phyloP scores from a whole-genome alignment of 2,888 invertebrate genomes.

The Linyphia triangularis region DNA sequence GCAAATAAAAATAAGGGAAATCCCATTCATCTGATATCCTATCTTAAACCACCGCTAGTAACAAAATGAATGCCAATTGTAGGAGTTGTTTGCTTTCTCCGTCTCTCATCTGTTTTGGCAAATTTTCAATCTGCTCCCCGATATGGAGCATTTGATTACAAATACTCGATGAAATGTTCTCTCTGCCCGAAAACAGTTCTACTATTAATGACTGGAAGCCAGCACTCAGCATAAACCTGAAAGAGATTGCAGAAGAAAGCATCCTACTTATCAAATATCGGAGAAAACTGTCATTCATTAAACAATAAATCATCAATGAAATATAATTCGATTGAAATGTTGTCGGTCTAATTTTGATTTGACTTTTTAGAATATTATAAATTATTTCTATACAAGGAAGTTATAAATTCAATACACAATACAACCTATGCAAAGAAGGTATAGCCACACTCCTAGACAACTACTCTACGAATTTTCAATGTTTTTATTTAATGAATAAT shows the following conservation, averaged over 20 bases:
- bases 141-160: background rate
- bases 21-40: background rate
- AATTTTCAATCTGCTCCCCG: background rate
- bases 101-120: background rate
- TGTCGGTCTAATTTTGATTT: too few species aligned
- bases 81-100: background rate
- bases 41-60: background rate
- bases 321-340: too few species aligned
- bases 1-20: background rate
- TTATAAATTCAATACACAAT: too few species aligned
- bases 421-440: too few species aligned
- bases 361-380: too few species aligned
- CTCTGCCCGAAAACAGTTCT: constrained; percentile 5
- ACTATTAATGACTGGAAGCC: constrained; percentile 7
- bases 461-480: too few species aligned
- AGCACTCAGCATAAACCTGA: background rate
- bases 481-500: too few species aligned
- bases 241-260: background rate
- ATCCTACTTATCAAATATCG: background rate
- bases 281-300: too few species aligned
- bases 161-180: constrained; percentile 7
- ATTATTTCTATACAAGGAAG: too few species aligned
- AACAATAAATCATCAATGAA: too few species aligned
- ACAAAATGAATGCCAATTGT: background rate
- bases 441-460: too few species aligned